Conservation (phyloP, 2,888 invertebrate genomes). For the Lissocephala sabroskyi region DNA sequence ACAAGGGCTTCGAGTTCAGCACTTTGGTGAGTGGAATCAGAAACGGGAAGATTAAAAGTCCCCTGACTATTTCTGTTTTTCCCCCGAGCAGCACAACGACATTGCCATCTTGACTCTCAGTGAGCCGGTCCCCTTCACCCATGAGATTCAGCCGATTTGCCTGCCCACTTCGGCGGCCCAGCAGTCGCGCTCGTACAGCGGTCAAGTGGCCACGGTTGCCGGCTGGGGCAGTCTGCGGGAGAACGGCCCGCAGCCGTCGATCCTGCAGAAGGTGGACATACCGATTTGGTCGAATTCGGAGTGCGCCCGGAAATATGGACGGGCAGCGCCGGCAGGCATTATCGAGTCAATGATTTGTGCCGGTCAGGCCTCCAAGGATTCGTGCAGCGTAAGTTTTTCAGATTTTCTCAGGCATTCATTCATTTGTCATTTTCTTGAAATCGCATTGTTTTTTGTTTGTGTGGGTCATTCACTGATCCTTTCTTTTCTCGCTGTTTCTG, state of each 20-base stretch:
- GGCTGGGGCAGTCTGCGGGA: constrained; percentile 85
- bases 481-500: constrained; percentile 1
- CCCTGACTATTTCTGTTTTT: neutral
- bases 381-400: constrained; percentile 85
- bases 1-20: constrained; percentile 86
- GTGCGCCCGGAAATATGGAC: constrained; percentile 85
- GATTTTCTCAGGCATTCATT: constrained; percentile 5
- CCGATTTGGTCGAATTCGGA: constrained; percentile 87
- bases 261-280: constrained; percentile 87
- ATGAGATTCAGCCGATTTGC: constrained; percentile 84
- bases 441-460: neutral
- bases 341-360: constrained; percentile 92
- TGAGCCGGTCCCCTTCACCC: constrained; percentile 81
- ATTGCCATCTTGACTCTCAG: constrained; percentile 86
- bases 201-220: constrained; percentile 84
- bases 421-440: neutral
- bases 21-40: constrained; percentile 77
- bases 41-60: neutral
- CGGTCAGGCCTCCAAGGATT: constrained; percentile 87
- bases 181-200: constrained; percentile 76
- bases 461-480: neutral
- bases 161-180: constrained; percentile 75
- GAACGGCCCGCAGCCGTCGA: constrained; percentile 86
- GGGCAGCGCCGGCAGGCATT: constrained; percentile 89
- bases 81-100: constrained; percentile 81